Evolutionary conservation across 2,113 vertebrate genomes (phyloP).

Genomic region (Eublepharis macularius): DNA sequence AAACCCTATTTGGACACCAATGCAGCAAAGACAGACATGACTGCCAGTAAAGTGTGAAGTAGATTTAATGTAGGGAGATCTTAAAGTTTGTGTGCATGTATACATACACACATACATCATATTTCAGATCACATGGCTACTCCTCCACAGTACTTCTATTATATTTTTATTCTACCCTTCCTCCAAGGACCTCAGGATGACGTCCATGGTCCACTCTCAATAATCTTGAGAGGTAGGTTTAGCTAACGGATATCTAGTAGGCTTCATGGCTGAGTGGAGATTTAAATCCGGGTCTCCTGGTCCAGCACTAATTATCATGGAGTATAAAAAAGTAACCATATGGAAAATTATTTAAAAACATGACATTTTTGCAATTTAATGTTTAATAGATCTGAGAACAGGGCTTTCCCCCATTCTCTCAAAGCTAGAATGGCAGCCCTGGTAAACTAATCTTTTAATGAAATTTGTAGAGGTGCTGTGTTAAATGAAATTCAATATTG

Average conservation of each 20-base stretch:
- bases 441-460: not conserved
- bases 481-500: not conserved
- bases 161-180: too few species aligned
- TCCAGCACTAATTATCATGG: not conserved
- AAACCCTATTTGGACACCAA: not conserved
- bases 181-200: too few species aligned
- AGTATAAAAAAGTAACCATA: not conserved
- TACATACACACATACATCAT: too few species aligned
- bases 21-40: not conserved
- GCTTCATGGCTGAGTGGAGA: too few species aligned
- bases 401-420: not conserved
- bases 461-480: not conserved
- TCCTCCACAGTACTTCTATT: too few species aligned
- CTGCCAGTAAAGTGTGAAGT: not conserved
- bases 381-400: too few species aligned
- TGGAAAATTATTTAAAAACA: not conserved
- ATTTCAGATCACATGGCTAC: not conserved
- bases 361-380: not conserved
- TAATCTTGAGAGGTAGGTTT: too few species aligned
- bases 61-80: not conserved
- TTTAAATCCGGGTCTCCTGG: too few species aligned
- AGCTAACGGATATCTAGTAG: too few species aligned
- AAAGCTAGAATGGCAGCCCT: not conserved
- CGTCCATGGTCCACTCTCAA: too few species aligned
- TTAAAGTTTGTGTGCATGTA: too few species aligned